Percentiles rank a stretch among this genome's conserved stretches.
Evolutionary conservation across 2,113 vertebrate genomes (phyloP).

Genomic region (Scophthalmus maximus): DNA sequence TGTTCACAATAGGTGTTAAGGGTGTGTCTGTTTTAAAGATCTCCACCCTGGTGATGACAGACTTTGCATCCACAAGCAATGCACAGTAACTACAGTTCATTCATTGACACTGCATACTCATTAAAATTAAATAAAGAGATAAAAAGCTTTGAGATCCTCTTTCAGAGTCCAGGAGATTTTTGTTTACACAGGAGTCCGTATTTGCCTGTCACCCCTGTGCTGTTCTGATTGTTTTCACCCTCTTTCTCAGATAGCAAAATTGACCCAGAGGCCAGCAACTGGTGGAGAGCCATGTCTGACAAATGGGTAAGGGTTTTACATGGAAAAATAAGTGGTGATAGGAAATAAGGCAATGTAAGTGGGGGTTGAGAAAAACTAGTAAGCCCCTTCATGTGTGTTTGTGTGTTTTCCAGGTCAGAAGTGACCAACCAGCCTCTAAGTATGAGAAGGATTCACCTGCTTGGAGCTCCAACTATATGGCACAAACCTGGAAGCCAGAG

Average conservation of each 20-base stretch:
- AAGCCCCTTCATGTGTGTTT: neutral
- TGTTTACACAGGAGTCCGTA: too few relatives aligned
- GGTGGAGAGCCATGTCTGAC: conserved; percentile 30
- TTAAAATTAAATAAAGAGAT: too few relatives aligned
- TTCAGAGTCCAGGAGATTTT: too few relatives aligned
- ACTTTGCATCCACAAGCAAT: conserved; percentile 10
- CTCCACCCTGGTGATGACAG: conserved; percentile 74
- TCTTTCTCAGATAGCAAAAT: conserved; percentile 39
- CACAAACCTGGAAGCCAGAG: conserved; percentile 74
- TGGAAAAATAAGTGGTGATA: neutral
- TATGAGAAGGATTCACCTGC: conserved; percentile 30
- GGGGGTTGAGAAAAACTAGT: neutral
- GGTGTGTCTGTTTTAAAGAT: conserved; percentile 39
- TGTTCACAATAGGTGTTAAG: conserved; percentile 34
- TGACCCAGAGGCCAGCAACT: neutral
- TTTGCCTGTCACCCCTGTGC: neutral
- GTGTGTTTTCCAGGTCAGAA: conserved; percentile 51
- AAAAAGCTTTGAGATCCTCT: conserved; percentile 5
- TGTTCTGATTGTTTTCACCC: conserved; percentile 26
- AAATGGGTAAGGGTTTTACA: conserved; percentile 45
- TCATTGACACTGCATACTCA: conserved; percentile 37
- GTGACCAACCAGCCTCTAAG: neutral
- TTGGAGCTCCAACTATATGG: conserved; percentile 44
- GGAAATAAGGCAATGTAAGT: conserved; percentile 8
- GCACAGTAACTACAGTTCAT: conserved; percentile 27